Conservation (phyloP, 2,113 vertebrate genomes). For the Mesoclemmys tuberculata region DNA sequence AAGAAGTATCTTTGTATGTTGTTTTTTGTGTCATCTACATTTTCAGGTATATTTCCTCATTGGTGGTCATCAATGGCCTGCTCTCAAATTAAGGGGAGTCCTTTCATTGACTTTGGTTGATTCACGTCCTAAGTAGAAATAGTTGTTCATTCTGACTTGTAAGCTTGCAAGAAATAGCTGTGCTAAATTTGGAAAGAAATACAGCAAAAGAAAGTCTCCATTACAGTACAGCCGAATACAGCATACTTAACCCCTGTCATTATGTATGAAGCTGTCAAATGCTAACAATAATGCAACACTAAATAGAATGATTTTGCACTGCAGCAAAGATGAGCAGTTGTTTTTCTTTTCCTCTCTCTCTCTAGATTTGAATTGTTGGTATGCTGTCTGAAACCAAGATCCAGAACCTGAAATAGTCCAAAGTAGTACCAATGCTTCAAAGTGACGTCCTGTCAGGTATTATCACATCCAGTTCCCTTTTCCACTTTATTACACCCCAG, state of each 20-base stretch:
- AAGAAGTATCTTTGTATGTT: not conserved
- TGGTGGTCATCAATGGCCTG: not conserved
- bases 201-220: not conserved
- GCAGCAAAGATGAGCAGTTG: not conserved
- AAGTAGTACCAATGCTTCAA: conserved; percentile 28
- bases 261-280: not conserved
- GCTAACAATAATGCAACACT: not conserved
- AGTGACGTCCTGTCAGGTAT: conserved; percentile 46
- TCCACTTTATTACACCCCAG: conserved; percentile 43
- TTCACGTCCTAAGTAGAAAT: not conserved
- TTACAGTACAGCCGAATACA: not conserved
- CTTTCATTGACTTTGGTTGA: not conserved
- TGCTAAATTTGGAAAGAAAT: not conserved
- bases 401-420: not conserved
- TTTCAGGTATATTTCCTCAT: not conserved
- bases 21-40: not conserved
- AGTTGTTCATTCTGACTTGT: not conserved
- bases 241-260: not conserved
- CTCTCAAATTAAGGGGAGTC: not conserved
- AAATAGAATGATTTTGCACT: not conserved
- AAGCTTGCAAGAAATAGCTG: not conserved
- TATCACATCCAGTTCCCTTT: conserved; percentile 25
- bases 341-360: not conserved
- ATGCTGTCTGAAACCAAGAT: conserved; percentile 10
- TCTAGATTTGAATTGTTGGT: not conserved